Percentiles rank a stretch among this genome's conserved stretches.
These are phyloP conservation scores for Chromobotia macracanthus DNA, from an alignment of 2,797 vertebrate genomes.

Conservation along the genomic window DNA sequence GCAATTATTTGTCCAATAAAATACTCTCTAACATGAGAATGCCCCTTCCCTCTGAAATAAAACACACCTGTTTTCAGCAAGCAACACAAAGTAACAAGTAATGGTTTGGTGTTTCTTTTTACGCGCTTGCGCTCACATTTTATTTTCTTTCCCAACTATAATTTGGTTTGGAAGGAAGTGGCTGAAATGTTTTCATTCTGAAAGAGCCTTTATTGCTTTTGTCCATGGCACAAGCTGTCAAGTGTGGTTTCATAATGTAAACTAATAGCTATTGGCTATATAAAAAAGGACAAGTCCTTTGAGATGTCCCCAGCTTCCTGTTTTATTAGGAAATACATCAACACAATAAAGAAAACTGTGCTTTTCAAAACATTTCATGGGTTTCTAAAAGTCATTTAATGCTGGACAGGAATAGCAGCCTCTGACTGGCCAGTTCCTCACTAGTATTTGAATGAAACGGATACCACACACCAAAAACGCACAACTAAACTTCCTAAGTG, in stretches of 20 bases:
- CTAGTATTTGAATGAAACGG: not conserved
- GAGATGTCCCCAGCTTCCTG: constrained; percentile 1
- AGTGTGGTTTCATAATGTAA: not conserved
- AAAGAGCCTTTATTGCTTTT: constrained; percentile 1
- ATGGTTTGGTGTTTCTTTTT: not conserved
- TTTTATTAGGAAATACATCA: constrained; percentile 21
- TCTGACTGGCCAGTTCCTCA: not conserved
- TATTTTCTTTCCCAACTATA: not conserved
- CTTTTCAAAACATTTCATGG: constrained; percentile 19
- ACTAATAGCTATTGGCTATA: not conserved
- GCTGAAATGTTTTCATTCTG: constrained; percentile 1
- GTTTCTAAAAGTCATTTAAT: constrained; percentile 9
- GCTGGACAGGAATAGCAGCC: not conserved
- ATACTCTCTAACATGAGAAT: not conserved
- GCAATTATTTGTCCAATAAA: not conserved
- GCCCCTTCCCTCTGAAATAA: not conserved
- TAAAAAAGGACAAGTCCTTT: constrained; percentile 1
- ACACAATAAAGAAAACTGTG: not conserved
- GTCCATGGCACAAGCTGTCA: not conserved
- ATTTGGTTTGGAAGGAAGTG: not conserved
- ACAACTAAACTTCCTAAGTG: not conserved
- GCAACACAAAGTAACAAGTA: too few species aligned
- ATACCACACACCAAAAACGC: not conserved
- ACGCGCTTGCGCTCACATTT: too few species aligned
- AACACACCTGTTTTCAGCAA: too few species aligned